phyloP scores from a whole-genome alignment of 2,888 invertebrate genomes.

The Zelleria hepariella region DNA sequence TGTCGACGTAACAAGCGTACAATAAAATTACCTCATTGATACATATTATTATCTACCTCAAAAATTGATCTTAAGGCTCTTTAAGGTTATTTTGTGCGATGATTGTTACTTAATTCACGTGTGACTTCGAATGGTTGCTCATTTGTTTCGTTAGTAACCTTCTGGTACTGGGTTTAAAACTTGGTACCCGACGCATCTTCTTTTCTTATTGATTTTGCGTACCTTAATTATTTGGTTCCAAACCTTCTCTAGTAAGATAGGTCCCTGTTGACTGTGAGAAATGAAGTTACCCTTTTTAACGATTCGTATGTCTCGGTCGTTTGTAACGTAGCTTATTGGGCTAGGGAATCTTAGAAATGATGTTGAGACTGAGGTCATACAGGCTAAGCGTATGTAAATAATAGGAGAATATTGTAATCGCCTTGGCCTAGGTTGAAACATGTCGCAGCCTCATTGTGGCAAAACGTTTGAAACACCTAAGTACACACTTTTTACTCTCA shows the following conservation, averaged over 20 bases:
- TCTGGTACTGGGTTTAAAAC: conserved; percentile 49
- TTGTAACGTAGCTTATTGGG: conserved; percentile 55
- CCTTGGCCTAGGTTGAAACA: conserved; percentile 69
- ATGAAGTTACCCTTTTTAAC: conserved; percentile 53
- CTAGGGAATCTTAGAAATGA: conserved; percentile 57
- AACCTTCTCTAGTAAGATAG: conserved; percentile 30
- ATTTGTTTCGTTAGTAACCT: conserved; percentile 22
- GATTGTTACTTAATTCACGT: conserved; percentile 68
- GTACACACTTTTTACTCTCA: conserved; percentile 16
- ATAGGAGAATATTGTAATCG: conserved; percentile 66
- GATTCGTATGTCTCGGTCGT: conserved; percentile 56
- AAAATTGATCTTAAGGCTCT: conserved; percentile 68
- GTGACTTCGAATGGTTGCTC: conserved; percentile 63
- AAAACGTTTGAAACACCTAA: conserved; percentile 25
- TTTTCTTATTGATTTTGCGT: conserved; percentile 30
- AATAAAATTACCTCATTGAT: conserved; percentile 61
- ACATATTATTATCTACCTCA: conserved; percentile 69
- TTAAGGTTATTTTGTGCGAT: conserved; percentile 64
- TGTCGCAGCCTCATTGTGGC: conserved; percentile 51
- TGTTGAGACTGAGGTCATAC: conserved; percentile 71
- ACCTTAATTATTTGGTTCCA: conserved; percentile 38
- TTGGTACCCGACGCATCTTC: conserved; percentile 47
- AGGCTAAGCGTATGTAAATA: conserved; percentile 70
- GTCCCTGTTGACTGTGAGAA: conserved; percentile 60
- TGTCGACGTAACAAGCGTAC: conserved; percentile 46